A percentile compares a stretch with the other conserved stretches of the same genome.
These are phyloP conservation scores for Galeopsomyia nigrocyanea DNA, from an alignment of 2,888 invertebrate species.

Conservation along the genomic window DNA sequence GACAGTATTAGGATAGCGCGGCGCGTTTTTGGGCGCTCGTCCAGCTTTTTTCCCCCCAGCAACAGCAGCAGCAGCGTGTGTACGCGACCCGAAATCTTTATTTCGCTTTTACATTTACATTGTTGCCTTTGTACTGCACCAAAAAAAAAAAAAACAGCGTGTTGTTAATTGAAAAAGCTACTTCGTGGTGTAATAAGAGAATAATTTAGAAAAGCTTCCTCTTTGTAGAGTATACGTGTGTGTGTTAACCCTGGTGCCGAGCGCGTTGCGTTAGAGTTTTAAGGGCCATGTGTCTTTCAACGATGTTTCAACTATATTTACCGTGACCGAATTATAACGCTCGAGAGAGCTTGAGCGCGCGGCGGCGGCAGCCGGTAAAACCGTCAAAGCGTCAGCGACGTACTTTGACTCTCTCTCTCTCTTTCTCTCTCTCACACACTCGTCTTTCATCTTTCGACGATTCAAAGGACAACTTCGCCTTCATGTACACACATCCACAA, in stretches of 20 bases:
- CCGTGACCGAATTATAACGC: constrained; percentile 38
- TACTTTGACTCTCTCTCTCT: constrained; percentile 28
- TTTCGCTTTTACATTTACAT: constrained; percentile 21
- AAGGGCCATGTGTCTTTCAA: constrained; percentile 18
- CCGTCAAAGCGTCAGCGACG: constrained; percentile 35
- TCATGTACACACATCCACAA: too few species aligned
- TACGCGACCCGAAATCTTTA: constrained; percentile 48
- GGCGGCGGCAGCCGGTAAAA: constrained; percentile 35
- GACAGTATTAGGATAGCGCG: constrained; percentile 15
- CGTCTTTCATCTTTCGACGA: constrained; percentile 36
- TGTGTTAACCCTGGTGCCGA: too few species aligned
- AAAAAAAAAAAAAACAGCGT: too few species aligned
- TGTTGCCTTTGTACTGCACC: too few species aligned
- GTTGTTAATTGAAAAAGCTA: too few species aligned
- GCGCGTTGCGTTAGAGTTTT: constrained; percentile 9
- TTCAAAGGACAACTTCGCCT: too few species aligned
- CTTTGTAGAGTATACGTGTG: too few species aligned
- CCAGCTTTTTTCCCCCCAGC: constrained; percentile 22
- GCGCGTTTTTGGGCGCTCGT: constrained; percentile 17
- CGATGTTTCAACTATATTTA: constrained; percentile 41
- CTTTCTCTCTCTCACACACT: background rate
- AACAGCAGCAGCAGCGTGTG: background rate
- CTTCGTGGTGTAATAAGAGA: too few species aligned
- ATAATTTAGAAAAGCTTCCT: too few species aligned
- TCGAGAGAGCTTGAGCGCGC: constrained; percentile 23